Percentiles rank a stretch among this genome's conserved stretches.
These are phyloP conservation scores for Malurus splendens DNA, from an alignment of 2,797 vertebrate genomes.

Conservation along the genomic window DNA sequence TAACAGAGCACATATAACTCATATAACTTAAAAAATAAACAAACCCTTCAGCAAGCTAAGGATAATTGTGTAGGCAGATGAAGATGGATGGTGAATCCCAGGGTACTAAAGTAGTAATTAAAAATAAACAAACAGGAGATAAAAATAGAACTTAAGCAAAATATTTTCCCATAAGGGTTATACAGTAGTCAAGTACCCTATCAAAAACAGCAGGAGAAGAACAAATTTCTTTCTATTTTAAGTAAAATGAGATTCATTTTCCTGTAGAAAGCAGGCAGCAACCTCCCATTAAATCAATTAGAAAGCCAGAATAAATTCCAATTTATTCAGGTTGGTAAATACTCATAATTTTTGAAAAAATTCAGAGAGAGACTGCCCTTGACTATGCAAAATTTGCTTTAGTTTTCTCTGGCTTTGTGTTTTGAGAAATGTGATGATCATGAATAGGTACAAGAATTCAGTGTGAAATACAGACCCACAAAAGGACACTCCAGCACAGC, in stretches of 20 bases:
- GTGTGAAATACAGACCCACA: background rate
- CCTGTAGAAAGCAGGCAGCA: background rate
- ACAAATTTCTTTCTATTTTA: constrained; percentile 27
- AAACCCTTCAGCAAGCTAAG: constrained; percentile 30
- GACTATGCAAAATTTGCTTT: background rate
- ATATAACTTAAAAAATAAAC: constrained; percentile 33
- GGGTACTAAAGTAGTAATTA: constrained; percentile 48
- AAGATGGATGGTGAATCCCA: constrained; percentile 50
- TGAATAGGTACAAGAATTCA: background rate
- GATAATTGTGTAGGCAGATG: constrained; percentile 48
- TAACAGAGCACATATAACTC: constrained; percentile 1
- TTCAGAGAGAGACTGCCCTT: background rate
- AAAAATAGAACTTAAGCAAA: constrained; percentile 55
- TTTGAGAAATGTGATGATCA: background rate
- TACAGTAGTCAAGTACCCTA: constrained; percentile 16
- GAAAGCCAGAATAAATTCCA: background rate
- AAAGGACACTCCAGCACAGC: background rate
- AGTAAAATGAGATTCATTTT: background rate
- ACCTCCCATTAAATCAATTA: constrained; percentile 25
- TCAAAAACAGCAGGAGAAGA: constrained; percentile 4
- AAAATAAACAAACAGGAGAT: constrained; percentile 54
- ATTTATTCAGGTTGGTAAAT: constrained; percentile 8
- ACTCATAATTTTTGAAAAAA: constrained; percentile 18
- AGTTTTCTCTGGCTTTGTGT: background rate
- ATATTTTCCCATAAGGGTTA: constrained; percentile 26